A percentile compares a stretch with the other conserved stretches of the same genome.
Conservation (phyloP, 2,797 vertebrate species). For the Emys orbicularis region DNA sequence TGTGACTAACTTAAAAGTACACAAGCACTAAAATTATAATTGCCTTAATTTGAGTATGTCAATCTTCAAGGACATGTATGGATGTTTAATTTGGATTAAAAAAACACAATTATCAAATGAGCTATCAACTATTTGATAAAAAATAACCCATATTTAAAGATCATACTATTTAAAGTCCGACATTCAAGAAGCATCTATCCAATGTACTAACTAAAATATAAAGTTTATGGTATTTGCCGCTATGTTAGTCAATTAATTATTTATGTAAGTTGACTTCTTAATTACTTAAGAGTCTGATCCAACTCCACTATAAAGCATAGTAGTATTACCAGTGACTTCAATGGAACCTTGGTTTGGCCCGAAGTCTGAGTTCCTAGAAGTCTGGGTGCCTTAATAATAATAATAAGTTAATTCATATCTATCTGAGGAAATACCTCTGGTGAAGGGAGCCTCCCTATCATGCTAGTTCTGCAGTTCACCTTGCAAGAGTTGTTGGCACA, state of each 20-base stretch:
- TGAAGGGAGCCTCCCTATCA: neutral
- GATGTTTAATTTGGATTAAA: slow-evolving; percentile 54
- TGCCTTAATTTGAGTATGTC: slow-evolving; percentile 49
- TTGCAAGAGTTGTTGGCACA: accelerated
- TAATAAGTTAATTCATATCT: too few relatives aligned
- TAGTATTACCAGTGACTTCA: neutral
- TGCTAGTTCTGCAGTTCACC: neutral
- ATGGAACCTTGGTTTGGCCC: neutral
- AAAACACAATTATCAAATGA: slow-evolving; percentile 57
- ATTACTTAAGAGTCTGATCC: accelerated
- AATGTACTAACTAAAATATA: neutral
- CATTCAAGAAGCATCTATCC: slow-evolving; percentile 10
- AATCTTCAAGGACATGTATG: slow-evolving; percentile 50
- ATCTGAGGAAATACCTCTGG: too few relatives aligned
- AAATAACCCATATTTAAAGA: slow-evolving; percentile 36
- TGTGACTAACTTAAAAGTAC: slow-evolving; percentile 19
- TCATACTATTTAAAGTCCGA: slow-evolving; percentile 41
- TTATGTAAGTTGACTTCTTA: neutral
- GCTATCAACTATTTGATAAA: slow-evolving; percentile 30
- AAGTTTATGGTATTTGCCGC: neutral
- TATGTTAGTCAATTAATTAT: neutral
- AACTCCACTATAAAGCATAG: neutral
- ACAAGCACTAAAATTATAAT: slow-evolving; percentile 40
- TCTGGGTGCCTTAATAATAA: accelerated
- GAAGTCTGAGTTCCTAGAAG: accelerated